Evolutionary conservation across 2,113 vertebrate species (phyloP).

Genomic region (Gila orcuttii): DNA sequence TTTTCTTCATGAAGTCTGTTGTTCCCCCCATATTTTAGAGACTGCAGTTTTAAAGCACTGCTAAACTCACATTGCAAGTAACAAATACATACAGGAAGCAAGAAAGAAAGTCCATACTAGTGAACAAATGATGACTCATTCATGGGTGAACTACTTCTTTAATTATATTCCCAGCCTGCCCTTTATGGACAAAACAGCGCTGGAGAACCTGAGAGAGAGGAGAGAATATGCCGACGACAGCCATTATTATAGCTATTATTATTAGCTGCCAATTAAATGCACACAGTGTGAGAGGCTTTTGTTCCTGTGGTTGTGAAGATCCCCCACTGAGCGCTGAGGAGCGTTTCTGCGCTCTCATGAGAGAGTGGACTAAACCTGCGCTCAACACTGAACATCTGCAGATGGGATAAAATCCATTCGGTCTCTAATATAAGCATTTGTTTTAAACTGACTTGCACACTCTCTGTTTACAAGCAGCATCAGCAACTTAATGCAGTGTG

Average conservation of each 20-base stretch:
- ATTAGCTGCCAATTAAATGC: conserved; percentile 29
- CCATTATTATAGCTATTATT: conserved; percentile 24
- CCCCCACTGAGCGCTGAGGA: neutral
- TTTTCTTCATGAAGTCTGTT: neutral
- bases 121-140: neutral
- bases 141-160: neutral
- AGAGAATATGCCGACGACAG: neutral
- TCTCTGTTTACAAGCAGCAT: neutral
- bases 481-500: neutral
- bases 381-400: conserved; percentile 2
- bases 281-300: neutral
- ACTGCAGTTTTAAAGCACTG: neutral
- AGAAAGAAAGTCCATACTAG: neutral
- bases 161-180: neutral
- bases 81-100: neutral
- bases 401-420: neutral
- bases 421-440: conserved; percentile 21
- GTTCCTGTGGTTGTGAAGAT: neutral
- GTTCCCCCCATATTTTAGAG: neutral
- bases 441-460: neutral
- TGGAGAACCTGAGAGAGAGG: neutral
- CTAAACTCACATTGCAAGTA: neutral
- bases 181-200: conserved; percentile 4
- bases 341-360: too few relatives aligned
- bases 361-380: too few relatives aligned